Base-by-base conservation (phyloP, 2,797 vertebrate species). In the Myotis myotis region DNA sequence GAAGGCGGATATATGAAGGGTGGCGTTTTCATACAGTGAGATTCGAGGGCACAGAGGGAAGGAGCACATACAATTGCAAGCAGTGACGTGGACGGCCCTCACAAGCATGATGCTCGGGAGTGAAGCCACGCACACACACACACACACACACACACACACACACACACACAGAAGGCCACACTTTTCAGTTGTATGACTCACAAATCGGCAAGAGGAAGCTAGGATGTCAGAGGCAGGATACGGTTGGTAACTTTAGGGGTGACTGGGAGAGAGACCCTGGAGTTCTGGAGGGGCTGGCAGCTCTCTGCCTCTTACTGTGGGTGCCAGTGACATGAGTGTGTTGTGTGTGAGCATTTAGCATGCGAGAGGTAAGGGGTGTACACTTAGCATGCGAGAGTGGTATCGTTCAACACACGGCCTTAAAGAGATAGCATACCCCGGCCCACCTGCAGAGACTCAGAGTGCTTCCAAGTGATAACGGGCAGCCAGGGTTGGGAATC, bases 251-350 rank as follows among this genome's bases (percentile, higher is more conserved):
- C 9, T 53, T 36, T 17, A 28, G 38, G 20, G 20, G 19, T 25
- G 55, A 16, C 5, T 6, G 2, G 6, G 23, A 74, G 36, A 9
- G 36, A 5, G 19, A 10, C 4, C 3, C 2, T 16, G 19, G 20
- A 20, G 2, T 28, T 66, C 64, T 49, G 8, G 1, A 23, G 41
- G 41, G 47, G 16, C 20, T 5, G 22, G 23, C 1, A 1, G 1
- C 10, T 13, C 2, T 51, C 4, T 47, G 23, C 44, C 23, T 81
- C 87, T 38, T 70, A 15, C 71, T 30, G 10, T 28, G 33, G 17
- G 41, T 6, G 8, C 66, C 6, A 28, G 6, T n/a, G 51, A 3
- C 36, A 8, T 15, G n/a, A n/a, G 3, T 10, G 2, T 30, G 16
- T 66, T 60, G 30, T 71, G 62, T 66, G 36, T 30, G n/a, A 78